Base-by-base conservation (phyloP, 2,797 vertebrate genomes). In the Coregonus ussuriensis region DNA sequence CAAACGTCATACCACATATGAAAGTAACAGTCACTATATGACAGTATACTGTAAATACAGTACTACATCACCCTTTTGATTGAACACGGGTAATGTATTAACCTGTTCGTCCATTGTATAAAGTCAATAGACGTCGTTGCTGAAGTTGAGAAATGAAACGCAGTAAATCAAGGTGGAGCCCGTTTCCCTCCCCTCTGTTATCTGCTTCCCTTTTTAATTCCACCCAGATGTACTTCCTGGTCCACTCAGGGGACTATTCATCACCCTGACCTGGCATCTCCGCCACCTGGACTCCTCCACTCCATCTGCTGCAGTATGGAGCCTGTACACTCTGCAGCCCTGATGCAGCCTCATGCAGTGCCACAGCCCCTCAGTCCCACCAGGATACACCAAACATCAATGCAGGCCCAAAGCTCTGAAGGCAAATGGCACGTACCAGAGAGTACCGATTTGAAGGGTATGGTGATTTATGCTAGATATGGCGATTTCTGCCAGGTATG, bases 181-280 rank as follows among this genome's bases (percentile, higher is more conserved):
- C 6, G 29, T 35, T 16, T 67, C 31, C 25, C 15, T 7, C 14
- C 31, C 65, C 65, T 67, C 65, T 14, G 11, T 11, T 35, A 33
- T 67, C 66, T 15, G 14, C 66, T 18, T 16, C 7, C 25, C 4
- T 16, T 6, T 67, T 35, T 25, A 37, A 37, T 67, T 67, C 66
- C 31, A 67, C 31, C 66, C 31, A 35, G 66, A 37, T 67, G 14
- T 15, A 35, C 31, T 67, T 67, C 66, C 66, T 67, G 31, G 5
- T 15, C 31, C 33, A 67, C 6, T 52, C n/a, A 18, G 74, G 63
- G 62, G 74, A 75, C 21, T 9, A 75, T 75, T 75, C 74, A 75
- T 75, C 74, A 75, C 52, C 2, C 14, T 75, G 74, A 75, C 74
- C 67, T 4, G 63, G 52, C 33, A 47, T 11, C 47, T 37, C 18